Evolutionary conservation across 2,888 invertebrate genomes (phyloP).

Genomic region (Cryptophagus acutangulus): DNA sequence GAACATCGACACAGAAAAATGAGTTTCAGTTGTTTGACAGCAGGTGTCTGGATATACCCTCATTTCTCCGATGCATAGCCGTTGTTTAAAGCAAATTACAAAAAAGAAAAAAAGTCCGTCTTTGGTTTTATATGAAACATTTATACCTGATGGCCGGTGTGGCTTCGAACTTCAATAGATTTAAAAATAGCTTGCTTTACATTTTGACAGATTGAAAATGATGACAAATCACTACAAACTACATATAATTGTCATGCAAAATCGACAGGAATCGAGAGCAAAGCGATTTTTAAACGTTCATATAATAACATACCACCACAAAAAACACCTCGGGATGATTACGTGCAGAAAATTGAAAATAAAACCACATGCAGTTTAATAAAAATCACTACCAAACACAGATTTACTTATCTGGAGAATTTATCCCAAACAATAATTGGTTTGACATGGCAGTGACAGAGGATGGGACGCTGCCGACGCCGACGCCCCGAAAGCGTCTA

Average conservation of each 20-base stretch:
- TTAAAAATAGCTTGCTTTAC: slow-evolving; percentile 21
- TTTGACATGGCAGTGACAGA: slow-evolving; percentile 42
- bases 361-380: no score
- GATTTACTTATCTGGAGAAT: slow-evolving; percentile 25
- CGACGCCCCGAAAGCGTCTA: slow-evolving; percentile 47
- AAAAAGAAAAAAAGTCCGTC: slow-evolving; percentile 21
- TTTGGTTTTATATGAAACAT: slow-evolving; percentile 21
- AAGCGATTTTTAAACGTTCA: slow-evolving; percentile 31
- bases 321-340: slow-evolving; percentile 9
- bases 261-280: slow-evolving; percentile 21
- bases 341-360: no score
- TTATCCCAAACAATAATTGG: slow-evolving; percentile 37
- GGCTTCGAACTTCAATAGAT: slow-evolving; percentile 21
- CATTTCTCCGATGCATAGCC: slow-evolving; percentile 20
- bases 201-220: slow-evolving; percentile 40
- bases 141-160: slow-evolving; percentile 28
- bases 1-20: slow-evolving; percentile 35
- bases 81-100: slow-evolving; percentile 26
- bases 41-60: slow-evolving; percentile 31
- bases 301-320: slow-evolving; percentile 14
- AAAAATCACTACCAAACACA: slow-evolving; percentile 10
- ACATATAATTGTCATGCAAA: slow-evolving; percentile 36
- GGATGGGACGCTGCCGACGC: slow-evolving; percentile 40
- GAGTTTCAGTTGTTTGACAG: slow-evolving; percentile 32
- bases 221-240: slow-evolving; percentile 42